phyloP scores from a whole-genome alignment of 1,140 invertebrate genomes.

The Caenorhabditis latens region DNA sequence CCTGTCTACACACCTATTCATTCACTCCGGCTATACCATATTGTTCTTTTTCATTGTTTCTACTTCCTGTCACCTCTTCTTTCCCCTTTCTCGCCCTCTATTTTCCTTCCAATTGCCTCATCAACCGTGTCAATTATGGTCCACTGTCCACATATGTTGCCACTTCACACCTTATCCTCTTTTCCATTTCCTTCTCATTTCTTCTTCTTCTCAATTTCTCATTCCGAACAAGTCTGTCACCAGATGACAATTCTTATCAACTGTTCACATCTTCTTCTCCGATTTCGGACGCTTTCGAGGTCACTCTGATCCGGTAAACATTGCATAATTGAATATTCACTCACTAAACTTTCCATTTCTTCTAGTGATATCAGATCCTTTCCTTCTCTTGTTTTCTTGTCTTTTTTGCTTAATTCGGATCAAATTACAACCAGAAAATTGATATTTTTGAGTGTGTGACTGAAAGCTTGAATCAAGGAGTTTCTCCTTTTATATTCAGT shows the following conservation, averaged over 20 bases:
- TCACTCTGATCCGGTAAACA: conserved; percentile 44
- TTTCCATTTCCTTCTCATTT: background rate
- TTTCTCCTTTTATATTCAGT: background rate
- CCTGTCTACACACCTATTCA: background rate
- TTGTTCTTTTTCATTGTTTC: background rate
- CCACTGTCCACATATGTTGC: conserved; percentile 39
- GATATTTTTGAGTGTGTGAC: background rate
- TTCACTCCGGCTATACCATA: background rate
- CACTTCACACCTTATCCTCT: conserved; percentile 35
- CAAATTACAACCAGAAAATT: conserved; percentile 40
- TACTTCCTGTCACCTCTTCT: too few species aligned
- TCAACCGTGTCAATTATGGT: conserved; percentile 48
- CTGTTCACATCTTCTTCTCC: conserved; percentile 38
- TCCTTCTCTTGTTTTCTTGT: background rate
- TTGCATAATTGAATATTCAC: conserved; percentile 52
- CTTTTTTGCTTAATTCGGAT: conserved; percentile 22
- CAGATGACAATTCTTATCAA: conserved; percentile 43
- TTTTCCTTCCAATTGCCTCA: conserved; percentile 33
- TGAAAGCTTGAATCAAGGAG: background rate
- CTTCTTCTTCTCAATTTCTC: background rate
- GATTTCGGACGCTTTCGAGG: conserved; percentile 37
- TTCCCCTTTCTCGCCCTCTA: background rate
- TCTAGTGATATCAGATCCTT: conserved; percentile 14
- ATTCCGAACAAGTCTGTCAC: conserved; percentile 23
- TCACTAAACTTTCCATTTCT: conserved; percentile 15